Evolutionary conservation across 2,797 vertebrate genomes (phyloP).

Genomic region (Sebastes dallii): DNA sequence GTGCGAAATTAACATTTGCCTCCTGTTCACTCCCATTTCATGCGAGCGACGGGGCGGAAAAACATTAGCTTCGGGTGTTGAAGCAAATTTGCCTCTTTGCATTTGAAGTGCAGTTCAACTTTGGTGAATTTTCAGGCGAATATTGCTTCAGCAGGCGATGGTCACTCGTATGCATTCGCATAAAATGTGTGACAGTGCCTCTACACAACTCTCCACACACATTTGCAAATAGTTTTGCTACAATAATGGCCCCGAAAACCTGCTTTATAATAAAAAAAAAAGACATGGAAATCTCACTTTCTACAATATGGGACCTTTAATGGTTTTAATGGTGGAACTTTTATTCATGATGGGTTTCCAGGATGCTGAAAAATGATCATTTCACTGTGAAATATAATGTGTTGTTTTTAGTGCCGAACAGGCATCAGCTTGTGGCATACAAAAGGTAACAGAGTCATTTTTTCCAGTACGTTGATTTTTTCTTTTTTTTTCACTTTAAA

Average conservation of each 20-base stretch:
- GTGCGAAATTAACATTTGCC: no score
- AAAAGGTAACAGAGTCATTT: neutral
- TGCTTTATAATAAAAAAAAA: neutral
- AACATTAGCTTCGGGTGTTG: no score
- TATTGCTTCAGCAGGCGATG: no score
- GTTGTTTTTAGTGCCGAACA: neutral
- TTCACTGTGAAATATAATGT: neutral
- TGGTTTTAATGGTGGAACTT: neutral
- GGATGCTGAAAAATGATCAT: neutral
- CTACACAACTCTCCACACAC: neutral
- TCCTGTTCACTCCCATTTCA: no score
- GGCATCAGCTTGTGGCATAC: neutral
- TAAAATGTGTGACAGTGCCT: neutral
- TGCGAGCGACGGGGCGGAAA: fast-evolving
- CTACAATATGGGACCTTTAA: neutral
- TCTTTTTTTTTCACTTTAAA: neutral
- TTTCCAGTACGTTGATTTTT: neutral
- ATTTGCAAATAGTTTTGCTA: neutral
- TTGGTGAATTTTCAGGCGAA: no score
- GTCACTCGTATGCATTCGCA: no score
- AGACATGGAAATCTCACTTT: neutral
- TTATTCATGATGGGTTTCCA: neutral
- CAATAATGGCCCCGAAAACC: neutral
- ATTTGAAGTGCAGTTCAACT: no score
- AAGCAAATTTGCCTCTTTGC: no score